Percentiles rank a stretch among this genome's conserved stretches.
Evolutionary conservation across 2,888 invertebrate species (phyloP).

Genomic region (Amblyjoppa fuscipennis): DNA sequence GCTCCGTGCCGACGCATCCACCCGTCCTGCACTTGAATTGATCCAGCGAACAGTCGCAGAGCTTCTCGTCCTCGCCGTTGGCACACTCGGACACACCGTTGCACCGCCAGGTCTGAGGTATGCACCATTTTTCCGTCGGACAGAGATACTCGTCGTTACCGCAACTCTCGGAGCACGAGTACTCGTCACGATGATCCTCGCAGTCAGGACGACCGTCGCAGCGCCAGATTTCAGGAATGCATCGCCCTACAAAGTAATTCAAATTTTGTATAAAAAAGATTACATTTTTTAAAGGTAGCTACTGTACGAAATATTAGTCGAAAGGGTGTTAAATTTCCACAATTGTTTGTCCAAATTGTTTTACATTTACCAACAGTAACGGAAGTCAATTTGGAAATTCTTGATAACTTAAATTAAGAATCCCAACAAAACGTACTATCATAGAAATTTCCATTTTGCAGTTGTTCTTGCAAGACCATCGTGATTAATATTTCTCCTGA

Average conservation of each 20-base stretch:
- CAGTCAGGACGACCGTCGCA: slow-evolving; percentile 88
- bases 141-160: slow-evolving; percentile 87
- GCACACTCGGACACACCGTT: slow-evolving; percentile 87
- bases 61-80: slow-evolving; percentile 87
- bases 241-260: slow-evolving; percentile 82
- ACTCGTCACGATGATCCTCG: slow-evolving; percentile 87
- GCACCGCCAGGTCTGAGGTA: slow-evolving; percentile 87
- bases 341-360: too few species aligned
- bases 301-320: too few species aligned
- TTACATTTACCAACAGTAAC: too few species aligned
- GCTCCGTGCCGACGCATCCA: slow-evolving; percentile 86
- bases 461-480: too few species aligned
- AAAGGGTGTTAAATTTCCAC: too few species aligned
- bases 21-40: slow-evolving; percentile 87
- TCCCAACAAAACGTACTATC: too few species aligned
- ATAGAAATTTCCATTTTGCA: too few species aligned
- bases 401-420: too few species aligned
- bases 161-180: slow-evolving; percentile 86
- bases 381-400: too few species aligned
- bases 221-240: slow-evolving; percentile 87
- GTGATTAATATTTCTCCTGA: too few species aligned
- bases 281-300: too few species aligned
- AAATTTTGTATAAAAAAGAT: not conserved
- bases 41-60: slow-evolving; percentile 87
- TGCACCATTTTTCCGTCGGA: slow-evolving; percentile 87